Evolutionary conservation across 1,140 invertebrate genomes (phyloP).

Genomic region (Macrosteles quadrilineatus): DNA sequence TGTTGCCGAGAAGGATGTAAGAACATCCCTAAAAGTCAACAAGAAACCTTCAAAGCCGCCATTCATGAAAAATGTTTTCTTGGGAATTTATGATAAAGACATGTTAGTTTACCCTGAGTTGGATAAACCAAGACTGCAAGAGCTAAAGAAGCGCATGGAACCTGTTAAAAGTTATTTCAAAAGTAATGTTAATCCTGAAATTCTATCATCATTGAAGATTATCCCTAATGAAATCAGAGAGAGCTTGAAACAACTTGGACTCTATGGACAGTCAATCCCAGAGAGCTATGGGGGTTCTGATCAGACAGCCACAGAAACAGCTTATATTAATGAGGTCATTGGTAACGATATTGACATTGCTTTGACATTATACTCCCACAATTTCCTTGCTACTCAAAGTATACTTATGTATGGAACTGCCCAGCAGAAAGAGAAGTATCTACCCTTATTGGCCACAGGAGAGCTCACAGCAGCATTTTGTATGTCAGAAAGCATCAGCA

Average conservation of each 20-base stretch:
- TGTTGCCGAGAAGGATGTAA: background rate
- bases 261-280: conserved; percentile 14
- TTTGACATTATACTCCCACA: background rate
- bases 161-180: conserved; percentile 19
- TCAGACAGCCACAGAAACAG: background rate
- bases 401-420: conserved; percentile 28
- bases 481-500: conserved; percentile 30
- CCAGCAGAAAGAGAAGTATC: conserved; percentile 34
- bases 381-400: background rate
- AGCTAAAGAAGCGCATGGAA: conserved; percentile 47
- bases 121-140: conserved; percentile 57
- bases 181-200: background rate
- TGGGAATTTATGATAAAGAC: conserved; percentile 46
- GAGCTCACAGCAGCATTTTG: conserved; percentile 25
- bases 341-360: conserved; percentile 12
- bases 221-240: conserved; percentile 12
- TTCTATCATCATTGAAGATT: conserved; percentile 6
- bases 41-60: conserved; percentile 39
- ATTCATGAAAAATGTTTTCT: conserved; percentile 48
- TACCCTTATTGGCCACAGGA: conserved; percentile 29
- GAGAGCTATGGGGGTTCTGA: conserved; percentile 14
- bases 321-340: background rate
- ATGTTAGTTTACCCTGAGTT: conserved; percentile 53
- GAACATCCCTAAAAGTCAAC: conserved; percentile 3
- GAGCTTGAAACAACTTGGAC: background rate